Conservation (phyloP, 2,113 vertebrate genomes). For the Xerus inauris region DNA sequence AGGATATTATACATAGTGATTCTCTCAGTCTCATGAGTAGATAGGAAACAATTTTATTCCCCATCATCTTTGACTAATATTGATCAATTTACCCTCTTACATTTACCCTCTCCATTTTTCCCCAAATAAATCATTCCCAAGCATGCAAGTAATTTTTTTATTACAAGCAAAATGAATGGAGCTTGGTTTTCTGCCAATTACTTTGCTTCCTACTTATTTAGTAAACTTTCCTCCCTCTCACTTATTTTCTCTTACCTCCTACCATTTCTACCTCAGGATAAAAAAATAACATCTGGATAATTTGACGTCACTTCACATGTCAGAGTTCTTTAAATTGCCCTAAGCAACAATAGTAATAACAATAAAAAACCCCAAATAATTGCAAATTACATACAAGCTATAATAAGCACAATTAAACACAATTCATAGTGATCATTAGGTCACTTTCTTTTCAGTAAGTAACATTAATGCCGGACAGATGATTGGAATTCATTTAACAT, state of each 20-base stretch:
- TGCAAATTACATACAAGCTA: constrained; percentile 46
- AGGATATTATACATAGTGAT: background rate
- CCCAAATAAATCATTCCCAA: background rate
- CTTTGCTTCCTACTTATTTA: background rate
- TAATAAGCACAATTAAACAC: constrained; percentile 68
- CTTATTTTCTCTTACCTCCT: background rate
- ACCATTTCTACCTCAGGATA: background rate
- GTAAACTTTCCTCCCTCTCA: background rate
- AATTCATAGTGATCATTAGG: constrained; percentile 60
- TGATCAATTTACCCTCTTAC: background rate
- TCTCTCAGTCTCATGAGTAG: background rate
- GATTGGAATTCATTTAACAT: constrained; percentile 63
- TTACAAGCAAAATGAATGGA: background rate
- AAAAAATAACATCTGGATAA: constrained; percentile 54
- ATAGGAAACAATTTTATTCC: background rate
- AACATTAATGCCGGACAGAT: constrained; percentile 37
- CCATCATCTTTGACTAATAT: background rate
- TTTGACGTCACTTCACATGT: background rate
- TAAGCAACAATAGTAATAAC: constrained; percentile 51
- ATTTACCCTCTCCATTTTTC: background rate
- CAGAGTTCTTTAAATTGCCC: constrained; percentile 8
- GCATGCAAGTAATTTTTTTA: background rate
- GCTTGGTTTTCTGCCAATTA: constrained; percentile 6
- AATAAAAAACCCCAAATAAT: constrained; percentile 30
- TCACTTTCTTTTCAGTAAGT: constrained; percentile 68